These are phyloP conservation scores for Phenganax subtilis DNA, from an alignment of 92 coral and sea anemone species.

Conservation along the genomic window DNA sequence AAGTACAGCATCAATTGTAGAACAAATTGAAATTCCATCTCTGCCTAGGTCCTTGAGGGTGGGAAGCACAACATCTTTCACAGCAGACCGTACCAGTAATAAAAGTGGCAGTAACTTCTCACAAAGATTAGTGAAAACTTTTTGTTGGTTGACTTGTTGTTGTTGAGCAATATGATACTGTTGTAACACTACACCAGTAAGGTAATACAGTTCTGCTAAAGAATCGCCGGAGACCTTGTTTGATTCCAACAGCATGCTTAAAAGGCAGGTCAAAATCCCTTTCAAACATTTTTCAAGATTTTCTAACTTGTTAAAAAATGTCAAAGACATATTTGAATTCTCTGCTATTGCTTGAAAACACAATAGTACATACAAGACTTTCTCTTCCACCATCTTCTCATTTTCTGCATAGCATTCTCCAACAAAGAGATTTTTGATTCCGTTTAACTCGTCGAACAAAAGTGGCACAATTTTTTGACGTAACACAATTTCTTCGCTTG, in stretches of 20 bases:
- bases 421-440: neutral
- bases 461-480: conserved; percentile 13
- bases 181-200: neutral
- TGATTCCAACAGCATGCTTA: neutral
- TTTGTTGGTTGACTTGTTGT: conserved; percentile 24
- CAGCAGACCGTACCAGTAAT: neutral
- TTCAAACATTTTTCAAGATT: conserved; percentile 26
- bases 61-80: neutral
- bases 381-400: neutral
- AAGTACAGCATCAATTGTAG: conserved; percentile 12
- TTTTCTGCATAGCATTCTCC: neutral
- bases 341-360: conserved; percentile 10
- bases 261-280: conserved; percentile 19
- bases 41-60: neutral
- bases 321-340: conserved; percentile 18
- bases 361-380: neutral
- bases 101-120: conserved; percentile 19
- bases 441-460: conserved; percentile 9
- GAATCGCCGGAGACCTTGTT: neutral
- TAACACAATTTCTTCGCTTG: conserved; percentile 7
- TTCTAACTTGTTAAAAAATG: conserved; percentile 20
- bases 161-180: conserved; percentile 13
- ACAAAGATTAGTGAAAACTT: conserved; percentile 20
- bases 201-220: neutral
- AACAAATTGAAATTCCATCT: neutral